Evolutionary conservation across 1,140 invertebrate genomes (phyloP).

Genomic region (Tetramorium alpestre): DNA sequence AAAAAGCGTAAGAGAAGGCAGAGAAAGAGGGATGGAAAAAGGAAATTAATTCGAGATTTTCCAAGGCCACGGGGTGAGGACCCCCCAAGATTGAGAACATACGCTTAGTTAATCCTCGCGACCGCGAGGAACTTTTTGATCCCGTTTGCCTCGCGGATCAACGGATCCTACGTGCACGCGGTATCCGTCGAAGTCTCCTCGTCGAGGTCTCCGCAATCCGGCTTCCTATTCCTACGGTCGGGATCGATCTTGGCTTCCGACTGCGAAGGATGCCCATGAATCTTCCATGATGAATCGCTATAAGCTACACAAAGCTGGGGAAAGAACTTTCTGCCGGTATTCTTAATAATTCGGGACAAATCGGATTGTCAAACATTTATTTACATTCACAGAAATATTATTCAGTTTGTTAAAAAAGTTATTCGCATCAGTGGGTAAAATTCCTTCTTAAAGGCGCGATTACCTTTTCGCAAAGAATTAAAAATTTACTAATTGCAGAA

Average conservation of each 20-base stretch:
- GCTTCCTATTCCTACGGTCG: slow-evolving; percentile 23
- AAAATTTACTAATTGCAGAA: background rate
- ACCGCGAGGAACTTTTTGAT: slow-evolving; percentile 75
- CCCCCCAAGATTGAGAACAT: slow-evolving; percentile 76
- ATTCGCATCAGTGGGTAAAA: background rate
- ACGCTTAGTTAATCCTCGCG: slow-evolving; percentile 78
- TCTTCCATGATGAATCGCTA: background rate
- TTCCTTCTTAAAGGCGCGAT: background rate
- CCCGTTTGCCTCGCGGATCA: slow-evolving; percentile 76
- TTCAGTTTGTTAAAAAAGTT: background rate
- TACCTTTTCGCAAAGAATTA: background rate
- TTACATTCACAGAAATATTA: background rate
- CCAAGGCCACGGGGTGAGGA: slow-evolving; percentile 55
- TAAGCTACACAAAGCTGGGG: background rate
- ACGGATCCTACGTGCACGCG: slow-evolving; percentile 31
- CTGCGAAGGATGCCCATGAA: background rate
- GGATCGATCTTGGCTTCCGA: slow-evolving; percentile 51
- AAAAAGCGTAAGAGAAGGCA: background rate
- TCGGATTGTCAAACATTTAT: background rate
- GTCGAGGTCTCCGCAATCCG: slow-evolving; percentile 68
- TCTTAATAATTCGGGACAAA: background rate
- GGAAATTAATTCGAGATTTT: slow-evolving; percentile 80
- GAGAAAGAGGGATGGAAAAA: slow-evolving; percentile 23
- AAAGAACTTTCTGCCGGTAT: too few species aligned
- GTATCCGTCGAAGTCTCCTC: slow-evolving; percentile 69